phyloP scores from a whole-genome alignment of 2,888 invertebrate genomes.

The Eilema caniola region DNA sequence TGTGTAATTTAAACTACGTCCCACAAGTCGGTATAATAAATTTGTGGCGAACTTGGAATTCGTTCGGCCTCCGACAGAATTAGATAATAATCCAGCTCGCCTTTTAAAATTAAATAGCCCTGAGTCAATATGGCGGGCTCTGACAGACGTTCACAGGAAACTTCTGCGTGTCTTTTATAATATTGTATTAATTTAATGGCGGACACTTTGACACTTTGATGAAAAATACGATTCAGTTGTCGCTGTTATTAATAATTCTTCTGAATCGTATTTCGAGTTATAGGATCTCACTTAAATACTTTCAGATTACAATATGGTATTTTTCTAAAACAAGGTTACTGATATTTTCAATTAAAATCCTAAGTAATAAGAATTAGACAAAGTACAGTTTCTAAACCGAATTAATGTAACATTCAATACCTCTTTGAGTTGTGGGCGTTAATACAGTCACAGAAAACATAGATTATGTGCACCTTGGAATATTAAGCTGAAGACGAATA shows the following conservation, averaged over 20 bases:
- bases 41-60: conserved; percentile 54
- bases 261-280: not conserved
- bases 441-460: not conserved
- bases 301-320: conserved; percentile 23
- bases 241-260: conserved; percentile 20
- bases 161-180: conserved; percentile 57
- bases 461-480: not conserved
- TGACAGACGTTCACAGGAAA: conserved; percentile 33
- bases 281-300: conserved; percentile 23
- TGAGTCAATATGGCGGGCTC: conserved; percentile 57
- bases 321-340: conserved; percentile 2
- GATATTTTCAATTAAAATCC: not conserved
- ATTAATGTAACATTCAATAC: too few species aligned
- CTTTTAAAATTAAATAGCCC: conserved; percentile 65
- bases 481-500: not conserved
- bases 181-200: conserved; percentile 56
- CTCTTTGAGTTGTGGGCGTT: too few species aligned
- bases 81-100: conserved; percentile 62
- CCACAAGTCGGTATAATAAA: conserved; percentile 48
- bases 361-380: not conserved
- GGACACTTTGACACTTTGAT: conserved; percentile 56
- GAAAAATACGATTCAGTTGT: conserved; percentile 51
- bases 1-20: conserved; percentile 43
- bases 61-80: conserved; percentile 55
- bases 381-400: too few species aligned